A percentile compares a stretch with the other conserved stretches of the same genome.
Conservation (phyloP, 2,113 vertebrate species). For the Meles meles region DNA sequence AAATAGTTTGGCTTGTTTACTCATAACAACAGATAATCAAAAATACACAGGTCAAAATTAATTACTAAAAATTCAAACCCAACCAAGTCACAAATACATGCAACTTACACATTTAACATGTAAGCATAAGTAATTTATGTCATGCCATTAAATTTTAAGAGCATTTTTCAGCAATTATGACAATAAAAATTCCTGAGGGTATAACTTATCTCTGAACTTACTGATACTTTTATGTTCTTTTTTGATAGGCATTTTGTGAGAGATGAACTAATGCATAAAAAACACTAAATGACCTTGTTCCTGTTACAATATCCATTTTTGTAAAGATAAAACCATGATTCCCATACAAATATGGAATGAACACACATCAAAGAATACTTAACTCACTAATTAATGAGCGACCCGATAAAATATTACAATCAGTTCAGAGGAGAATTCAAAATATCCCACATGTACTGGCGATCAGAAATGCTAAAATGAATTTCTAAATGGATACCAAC, state of each 20-base stretch:
- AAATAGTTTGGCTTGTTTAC: neutral
- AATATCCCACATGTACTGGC: neutral
- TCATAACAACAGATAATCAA: neutral
- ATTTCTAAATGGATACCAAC: neutral
- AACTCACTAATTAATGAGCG: neutral
- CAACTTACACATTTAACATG: neutral
- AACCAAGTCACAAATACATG: neutral
- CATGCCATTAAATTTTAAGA: neutral
- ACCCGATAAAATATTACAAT: neutral
- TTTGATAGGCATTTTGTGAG: neutral
- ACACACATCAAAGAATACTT: neutral
- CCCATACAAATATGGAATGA: neutral
- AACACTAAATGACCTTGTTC: neutral
- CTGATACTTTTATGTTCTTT: neutral
- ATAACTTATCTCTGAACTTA: neutral
- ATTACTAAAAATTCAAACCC: slow-evolving; percentile 16
- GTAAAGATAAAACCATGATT: neutral
- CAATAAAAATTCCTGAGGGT: neutral
- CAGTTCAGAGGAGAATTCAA: slow-evolving; percentile 6
- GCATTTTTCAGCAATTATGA: neutral
- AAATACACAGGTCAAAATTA: neutral
- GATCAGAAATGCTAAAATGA: neutral
- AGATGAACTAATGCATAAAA: neutral
- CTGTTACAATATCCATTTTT: neutral
- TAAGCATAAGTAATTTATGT: neutral